Evolutionary conservation across 2,797 vertebrate genomes (phyloP), one percentile per base, ranked within the genome.

Genomic region (Anableps anableps): DNA sequence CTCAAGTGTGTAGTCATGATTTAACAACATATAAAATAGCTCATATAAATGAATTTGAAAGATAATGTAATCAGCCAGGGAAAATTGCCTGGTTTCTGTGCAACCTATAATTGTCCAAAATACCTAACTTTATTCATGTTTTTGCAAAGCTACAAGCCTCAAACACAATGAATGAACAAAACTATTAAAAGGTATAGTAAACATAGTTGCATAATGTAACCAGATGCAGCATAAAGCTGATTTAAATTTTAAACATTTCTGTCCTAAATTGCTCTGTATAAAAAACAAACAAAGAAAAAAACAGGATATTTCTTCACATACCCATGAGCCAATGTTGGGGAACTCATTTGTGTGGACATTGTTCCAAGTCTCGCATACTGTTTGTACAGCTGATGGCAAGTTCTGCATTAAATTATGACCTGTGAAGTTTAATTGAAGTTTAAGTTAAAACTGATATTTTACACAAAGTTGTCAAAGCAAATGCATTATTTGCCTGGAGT

Each of bases 301-400:
- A n/a, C 11, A 26, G 5, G 17, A 26, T 11, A 0, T 34, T 75
- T 38, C 41, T 31, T 21, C 34, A 83, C 97, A 79, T 94, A 99
- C 99, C 99, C 99, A 99, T 0, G 99, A 99, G 71, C 99, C 98
- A 5, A 99, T 97, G 92, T 98, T 99, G 60, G 99, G 99, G 84
- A 99, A 99, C 86, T 99, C 98, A 36, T 97, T 99, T 83, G 98
- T 99, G 84, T 97, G 97, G 89, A 99, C 97, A 90, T 93, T 96
- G 91, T 97, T 99, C 98, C 99, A 99, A 0, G 97, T 97, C 70
- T 99, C 99, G 78, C 98, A 99, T 38, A 98, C 90, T 1, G 97
- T 94, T 93, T 99, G 98, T 43, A 99, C 97, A 7, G 97, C 95
- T 0, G 97, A 96, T 0, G 98, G 98, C 29, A 99, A 91, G 91